Conservation (phyloP, 2,888 invertebrate genomes). For the Melikaiella ostensackeni region DNA sequence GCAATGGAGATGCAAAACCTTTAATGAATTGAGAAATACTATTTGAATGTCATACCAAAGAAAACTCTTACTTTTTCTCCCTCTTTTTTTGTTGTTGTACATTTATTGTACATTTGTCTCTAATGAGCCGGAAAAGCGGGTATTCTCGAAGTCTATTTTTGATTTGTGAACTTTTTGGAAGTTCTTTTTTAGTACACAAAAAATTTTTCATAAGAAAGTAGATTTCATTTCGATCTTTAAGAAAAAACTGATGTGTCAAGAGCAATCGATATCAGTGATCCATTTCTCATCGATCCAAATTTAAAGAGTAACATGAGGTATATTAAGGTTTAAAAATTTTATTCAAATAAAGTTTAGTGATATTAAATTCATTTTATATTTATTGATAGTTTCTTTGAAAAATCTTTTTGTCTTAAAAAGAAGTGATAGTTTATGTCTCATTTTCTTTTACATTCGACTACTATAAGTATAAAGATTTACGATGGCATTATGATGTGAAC, state of each 20-base stretch:
- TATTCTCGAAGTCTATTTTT: no score
- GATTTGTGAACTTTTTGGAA: no score
- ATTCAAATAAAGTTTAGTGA: neutral
- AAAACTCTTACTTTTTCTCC: no score
- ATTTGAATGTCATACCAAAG: neutral
- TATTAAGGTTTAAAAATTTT: neutral
- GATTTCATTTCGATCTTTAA: no score
- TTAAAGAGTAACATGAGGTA: neutral
- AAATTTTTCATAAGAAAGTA: no score
- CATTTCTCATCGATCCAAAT: no score
- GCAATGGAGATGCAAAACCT: neutral
- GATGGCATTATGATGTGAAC: slow-evolving; percentile 22
- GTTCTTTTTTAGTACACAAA: no score
- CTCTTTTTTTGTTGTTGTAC: no score
- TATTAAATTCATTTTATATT: neutral
- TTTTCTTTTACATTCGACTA: neutral
- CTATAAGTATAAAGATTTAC: neutral
- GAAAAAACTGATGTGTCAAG: neutral
- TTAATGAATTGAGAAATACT: neutral
- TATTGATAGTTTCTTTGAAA: neutral
- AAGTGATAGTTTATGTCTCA: neutral
- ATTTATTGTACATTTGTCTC: no score
- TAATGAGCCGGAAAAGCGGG: no score
- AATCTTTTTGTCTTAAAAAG: neutral
- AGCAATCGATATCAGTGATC: neutral